phyloP scores from a whole-genome alignment of 2,888 invertebrate species.

The Drosophila buzzatii region DNA sequence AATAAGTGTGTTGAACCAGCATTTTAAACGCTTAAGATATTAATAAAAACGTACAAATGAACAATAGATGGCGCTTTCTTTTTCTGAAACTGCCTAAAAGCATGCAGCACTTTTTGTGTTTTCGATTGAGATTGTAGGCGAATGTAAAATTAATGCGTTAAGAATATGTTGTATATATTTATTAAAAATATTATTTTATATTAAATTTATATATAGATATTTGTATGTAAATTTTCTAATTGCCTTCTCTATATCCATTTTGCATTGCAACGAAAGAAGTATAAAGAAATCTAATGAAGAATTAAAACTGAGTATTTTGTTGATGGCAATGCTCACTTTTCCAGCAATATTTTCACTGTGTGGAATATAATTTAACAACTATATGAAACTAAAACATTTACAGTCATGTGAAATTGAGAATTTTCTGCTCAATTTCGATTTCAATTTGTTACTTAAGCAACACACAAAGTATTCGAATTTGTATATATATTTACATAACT shows the following conservation, averaged over 20 bases:
- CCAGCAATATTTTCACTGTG: no score
- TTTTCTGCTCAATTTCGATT: neutral
- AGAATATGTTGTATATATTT: neutral
- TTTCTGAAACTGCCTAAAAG: conserved; percentile 23
- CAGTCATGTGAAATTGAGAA: neutral
- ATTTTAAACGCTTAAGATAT: no score
- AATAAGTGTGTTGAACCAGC: neutral
- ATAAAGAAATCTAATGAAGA: no score
- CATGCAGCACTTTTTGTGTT: conserved; percentile 30
- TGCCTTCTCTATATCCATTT: no score
- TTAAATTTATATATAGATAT: no score
- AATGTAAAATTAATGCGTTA: neutral
- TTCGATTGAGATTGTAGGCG: no score
- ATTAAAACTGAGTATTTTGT: no score
- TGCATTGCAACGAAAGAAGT: no score
- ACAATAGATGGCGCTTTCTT: conserved; percentile 30
- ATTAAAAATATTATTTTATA: no score
- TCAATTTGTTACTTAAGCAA: neutral
- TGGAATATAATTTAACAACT: no score
- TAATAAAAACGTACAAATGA: conserved; percentile 1
- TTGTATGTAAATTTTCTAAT: no score
- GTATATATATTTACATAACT: neutral
- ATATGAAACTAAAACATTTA: neutral
- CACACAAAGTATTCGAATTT: neutral
- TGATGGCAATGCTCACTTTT: no score